phyloP scores from a whole-genome alignment of 2,888 invertebrate species.

The Caenorhabditis wallacei region DNA sequence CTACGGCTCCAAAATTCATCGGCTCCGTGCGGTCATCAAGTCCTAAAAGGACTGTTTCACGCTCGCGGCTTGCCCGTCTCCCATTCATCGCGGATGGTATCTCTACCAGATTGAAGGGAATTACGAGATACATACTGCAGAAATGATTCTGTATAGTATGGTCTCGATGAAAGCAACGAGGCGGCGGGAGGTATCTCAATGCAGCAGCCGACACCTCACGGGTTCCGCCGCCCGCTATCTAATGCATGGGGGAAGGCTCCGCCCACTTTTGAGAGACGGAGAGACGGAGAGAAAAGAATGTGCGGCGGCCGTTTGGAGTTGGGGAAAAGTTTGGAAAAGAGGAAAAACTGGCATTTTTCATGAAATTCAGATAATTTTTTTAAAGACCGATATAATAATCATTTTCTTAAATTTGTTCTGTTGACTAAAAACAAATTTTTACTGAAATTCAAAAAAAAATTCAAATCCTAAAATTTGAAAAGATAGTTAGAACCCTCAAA shows the following conservation, averaged over 20 bases:
- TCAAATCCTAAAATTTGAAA: background rate
- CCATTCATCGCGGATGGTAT: conserved; percentile 67
- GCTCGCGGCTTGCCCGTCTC: conserved; percentile 66
- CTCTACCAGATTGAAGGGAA: conserved; percentile 66
- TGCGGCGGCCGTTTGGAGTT: too few relatives aligned
- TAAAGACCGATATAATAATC: too few relatives aligned
- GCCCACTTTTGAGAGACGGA: too few relatives aligned
- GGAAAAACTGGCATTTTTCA: too few relatives aligned
- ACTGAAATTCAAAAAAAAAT: background rate
- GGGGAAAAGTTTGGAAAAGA: too few relatives aligned
- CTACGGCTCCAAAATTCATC: conserved; percentile 65
- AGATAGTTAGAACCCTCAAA: background rate
- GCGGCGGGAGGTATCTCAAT: too few relatives aligned
- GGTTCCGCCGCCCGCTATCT: conserved; percentile 37
- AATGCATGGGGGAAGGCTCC: too few relatives aligned
- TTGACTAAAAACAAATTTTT: too few relatives aligned
- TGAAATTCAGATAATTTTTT: too few relatives aligned
- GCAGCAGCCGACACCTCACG: conserved; percentile 56
- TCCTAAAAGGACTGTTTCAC: conserved; percentile 56
- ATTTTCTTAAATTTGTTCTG: too few relatives aligned
- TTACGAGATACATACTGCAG: conserved; percentile 73
- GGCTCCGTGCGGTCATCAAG: conserved; percentile 66
- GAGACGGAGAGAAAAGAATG: too few relatives aligned
- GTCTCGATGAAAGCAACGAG: conserved; percentile 47
- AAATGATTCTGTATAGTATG: conserved; percentile 75